phyloP scores from a whole-genome alignment of 2,888 invertebrate genomes.

The Cephus sareptanus region DNA sequence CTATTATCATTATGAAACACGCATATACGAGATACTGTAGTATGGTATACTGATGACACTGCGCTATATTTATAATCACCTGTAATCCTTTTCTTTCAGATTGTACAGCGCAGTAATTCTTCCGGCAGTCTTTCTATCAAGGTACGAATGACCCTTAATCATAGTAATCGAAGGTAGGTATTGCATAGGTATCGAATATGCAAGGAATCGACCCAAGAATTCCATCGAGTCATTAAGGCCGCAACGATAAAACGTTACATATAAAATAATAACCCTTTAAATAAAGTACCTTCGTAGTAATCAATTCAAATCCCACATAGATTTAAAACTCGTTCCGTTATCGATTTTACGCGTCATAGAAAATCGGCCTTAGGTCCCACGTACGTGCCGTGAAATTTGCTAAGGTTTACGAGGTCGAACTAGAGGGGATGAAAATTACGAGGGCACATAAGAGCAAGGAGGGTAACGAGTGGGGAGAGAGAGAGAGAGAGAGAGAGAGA shows the following conservation, averaged over 20 bases:
- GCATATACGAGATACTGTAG: not conserved
- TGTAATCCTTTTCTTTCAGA: constrained; percentile 33
- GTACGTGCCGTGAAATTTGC: not conserved
- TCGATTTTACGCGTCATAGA: not conserved
- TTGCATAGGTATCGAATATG: not conserved
- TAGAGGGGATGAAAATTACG: not conserved
- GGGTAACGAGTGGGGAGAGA: too few species aligned
- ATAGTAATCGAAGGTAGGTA: not conserved
- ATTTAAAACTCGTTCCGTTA: not conserved
- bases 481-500: too few species aligned
- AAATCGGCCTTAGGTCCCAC: not conserved
- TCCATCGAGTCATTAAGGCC: not conserved
- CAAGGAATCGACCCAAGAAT: not conserved
- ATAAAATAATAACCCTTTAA: not conserved
- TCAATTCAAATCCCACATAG: not conserved
- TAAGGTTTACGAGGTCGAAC: not conserved
- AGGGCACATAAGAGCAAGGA: not conserved
- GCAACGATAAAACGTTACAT: not conserved
- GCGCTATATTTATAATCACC: not conserved
- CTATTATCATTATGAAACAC: not conserved
- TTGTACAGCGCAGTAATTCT: constrained; percentile 32
- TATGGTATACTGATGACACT: not conserved
- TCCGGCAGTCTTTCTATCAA: constrained; percentile 31
- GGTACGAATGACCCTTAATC: constrained; percentile 5
- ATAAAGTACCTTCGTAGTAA: not conserved